These are phyloP conservation scores for Phragmatobia fuliginosa DNA, from an alignment of 2,888 invertebrate genomes.

Conservation along the genomic window DNA sequence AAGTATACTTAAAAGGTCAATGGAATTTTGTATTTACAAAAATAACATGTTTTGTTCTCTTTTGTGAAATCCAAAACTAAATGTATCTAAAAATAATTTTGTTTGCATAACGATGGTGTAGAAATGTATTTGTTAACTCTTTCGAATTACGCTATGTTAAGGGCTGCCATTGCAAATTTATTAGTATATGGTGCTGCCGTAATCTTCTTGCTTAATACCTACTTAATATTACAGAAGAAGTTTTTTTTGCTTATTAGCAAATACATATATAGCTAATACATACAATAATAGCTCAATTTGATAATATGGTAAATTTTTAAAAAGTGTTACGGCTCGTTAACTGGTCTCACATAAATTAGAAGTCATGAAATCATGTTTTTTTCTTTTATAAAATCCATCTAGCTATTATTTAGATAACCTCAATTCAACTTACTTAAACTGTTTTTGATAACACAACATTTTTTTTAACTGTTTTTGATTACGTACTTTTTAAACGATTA, in stretches of 20 bases:
- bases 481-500: slow-evolving; percentile 11
- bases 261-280: neutral
- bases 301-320: neutral
- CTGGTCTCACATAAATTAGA: neutral
- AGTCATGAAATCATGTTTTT: neutral
- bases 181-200: neutral
- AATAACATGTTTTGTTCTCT: neutral
- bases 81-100: neutral
- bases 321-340: neutral
- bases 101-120: neutral
- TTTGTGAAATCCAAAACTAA: neutral
- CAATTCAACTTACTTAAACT: no score
- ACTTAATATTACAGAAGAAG: neutral
- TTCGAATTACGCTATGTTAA: neutral
- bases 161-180: neutral
- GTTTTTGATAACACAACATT: neutral
- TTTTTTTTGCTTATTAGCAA: neutral
- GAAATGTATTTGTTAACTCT: neutral
- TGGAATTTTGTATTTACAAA: neutral
- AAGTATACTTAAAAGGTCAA: slow-evolving; percentile 18
- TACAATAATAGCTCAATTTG: neutral
- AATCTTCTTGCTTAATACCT: neutral
- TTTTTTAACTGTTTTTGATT: neutral
- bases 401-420: neutral
- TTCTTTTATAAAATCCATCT: neutral